Evolutionary conservation across 1,140 invertebrate genomes (phyloP).

Genomic region (Carcinoscorpius rotundicauda): DNA sequence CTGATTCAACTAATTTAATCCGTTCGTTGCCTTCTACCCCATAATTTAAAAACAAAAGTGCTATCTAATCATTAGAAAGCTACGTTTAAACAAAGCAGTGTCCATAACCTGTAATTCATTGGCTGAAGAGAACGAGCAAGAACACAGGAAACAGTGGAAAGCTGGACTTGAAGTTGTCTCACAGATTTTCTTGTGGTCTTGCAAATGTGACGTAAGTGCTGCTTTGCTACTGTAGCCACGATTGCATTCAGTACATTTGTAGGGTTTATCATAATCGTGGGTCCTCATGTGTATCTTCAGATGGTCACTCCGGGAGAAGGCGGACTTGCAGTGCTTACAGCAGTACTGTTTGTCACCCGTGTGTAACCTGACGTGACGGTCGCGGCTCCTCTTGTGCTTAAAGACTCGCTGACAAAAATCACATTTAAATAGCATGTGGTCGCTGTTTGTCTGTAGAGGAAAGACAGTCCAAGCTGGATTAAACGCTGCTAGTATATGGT

Average conservation of each 20-base stretch:
- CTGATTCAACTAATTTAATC: no score
- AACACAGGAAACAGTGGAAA: slow-evolving; percentile 2
- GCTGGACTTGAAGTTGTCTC: neutral
- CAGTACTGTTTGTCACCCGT: slow-evolving; percentile 89
- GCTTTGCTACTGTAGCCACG: slow-evolving; percentile 83
- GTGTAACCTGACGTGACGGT: slow-evolving; percentile 88
- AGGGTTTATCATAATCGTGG: slow-evolving; percentile 83
- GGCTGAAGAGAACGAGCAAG: neutral
- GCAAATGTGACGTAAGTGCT: slow-evolving; percentile 83
- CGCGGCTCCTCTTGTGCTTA: slow-evolving; percentile 86
- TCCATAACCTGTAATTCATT: slow-evolving; percentile 5
- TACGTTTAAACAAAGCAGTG: no score
- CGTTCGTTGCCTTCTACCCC: no score
- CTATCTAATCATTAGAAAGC: no score
- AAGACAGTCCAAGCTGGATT: neutral
- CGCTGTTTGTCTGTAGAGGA: slow-evolving; percentile 28
- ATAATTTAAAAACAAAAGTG: no score
- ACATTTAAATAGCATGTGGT: slow-evolving; percentile 81
- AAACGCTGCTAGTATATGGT: no score
- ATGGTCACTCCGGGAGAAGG: slow-evolving; percentile 88
- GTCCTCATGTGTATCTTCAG: slow-evolving; percentile 93
- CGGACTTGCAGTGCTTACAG: slow-evolving; percentile 79
- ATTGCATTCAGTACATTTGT: slow-evolving; percentile 82
- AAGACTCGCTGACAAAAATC: slow-evolving; percentile 81
- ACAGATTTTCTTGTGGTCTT: slow-evolving; percentile 54